Base-by-base conservation (phyloP, 1,140 invertebrate genomes). In the Hycleus phaleratus region DNA sequence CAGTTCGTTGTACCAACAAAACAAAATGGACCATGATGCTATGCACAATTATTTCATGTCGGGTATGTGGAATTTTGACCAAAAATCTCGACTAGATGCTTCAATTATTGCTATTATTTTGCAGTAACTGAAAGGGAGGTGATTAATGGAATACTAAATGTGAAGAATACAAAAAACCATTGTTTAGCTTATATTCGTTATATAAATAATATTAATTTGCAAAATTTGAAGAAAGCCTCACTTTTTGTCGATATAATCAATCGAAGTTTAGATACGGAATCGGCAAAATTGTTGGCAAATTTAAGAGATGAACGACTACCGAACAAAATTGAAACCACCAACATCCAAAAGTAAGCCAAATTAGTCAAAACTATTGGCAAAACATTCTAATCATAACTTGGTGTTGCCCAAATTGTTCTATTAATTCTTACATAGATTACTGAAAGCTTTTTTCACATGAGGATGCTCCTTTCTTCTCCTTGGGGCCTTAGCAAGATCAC, bases 1-100 rank as follows among this genome's bases (percentile, higher is more conserved):
- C 0, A 83, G 86, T 25, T 91, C 91, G 2, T 77, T 97, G 9
- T 91, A 84, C 65, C 87, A 90, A 47, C 79, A 82, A 61, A 91
- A 88, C 3, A 92, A 90, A 75, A 89, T 98, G 68, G 87, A 89
- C 67, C 86, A 93, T 65, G 94, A 97, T 46, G 87, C 88, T 10
- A 95, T 95, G 84, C 95, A 98, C 67, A 97, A 97, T 75, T 98
- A 97, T 75, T 97, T 96, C 69, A 98, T 98, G 95, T 97, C 95
- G 56, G 94, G 93, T 97, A 79, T 5, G 7, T 75, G 39, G 18
- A 18, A 18, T 1, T 18, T 44, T 11, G 12, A 55, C 32, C 18
- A 45, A 43, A 8, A 32, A 3, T 46, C 0, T 3, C 1, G 38
- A 44, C 4, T 26, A 24, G 18, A 18, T 18, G 6, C 18, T 44